Evolutionary conservation across 1,140 invertebrate genomes (phyloP).

Genomic region (Pseudomyrmex concolor): DNA sequence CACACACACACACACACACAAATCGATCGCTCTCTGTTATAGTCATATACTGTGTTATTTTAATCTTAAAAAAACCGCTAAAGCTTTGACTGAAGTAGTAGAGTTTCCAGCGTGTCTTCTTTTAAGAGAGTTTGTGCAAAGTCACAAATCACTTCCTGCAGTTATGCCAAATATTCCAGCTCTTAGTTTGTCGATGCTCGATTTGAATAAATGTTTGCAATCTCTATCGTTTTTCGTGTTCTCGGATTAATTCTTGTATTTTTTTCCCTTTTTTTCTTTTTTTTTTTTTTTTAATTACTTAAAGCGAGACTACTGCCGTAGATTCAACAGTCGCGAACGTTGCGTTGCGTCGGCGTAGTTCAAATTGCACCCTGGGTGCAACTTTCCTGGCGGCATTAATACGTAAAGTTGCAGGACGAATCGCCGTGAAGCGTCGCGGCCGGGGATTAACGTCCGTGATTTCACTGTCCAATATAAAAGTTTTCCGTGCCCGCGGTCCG

Average conservation of each 20-base stretch:
- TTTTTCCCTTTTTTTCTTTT: background rate
- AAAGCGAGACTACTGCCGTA: too few species aligned
- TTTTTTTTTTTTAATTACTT: background rate
- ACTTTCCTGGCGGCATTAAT: conserved; percentile 52
- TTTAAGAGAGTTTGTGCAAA: too few species aligned
- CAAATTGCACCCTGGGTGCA: conserved; percentile 45
- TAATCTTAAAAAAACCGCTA: background rate
- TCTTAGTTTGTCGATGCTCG: background rate
- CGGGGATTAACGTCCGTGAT: conserved; percentile 71
- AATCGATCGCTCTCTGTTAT: background rate
- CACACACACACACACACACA: too few species aligned
- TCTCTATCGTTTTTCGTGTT: background rate
- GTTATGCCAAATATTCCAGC: background rate
- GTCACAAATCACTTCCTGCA: background rate
- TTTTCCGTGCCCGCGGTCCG: conserved; percentile 43
- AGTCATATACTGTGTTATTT: background rate
- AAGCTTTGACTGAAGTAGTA: background rate
- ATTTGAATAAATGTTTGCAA: background rate
- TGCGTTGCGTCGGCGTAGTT: conserved; percentile 6
- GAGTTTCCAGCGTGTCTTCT: background rate
- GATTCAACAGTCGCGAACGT: background rate
- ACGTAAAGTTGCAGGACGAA: conserved; percentile 51
- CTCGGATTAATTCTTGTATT: background rate
- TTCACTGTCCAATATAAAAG: conserved; percentile 73
- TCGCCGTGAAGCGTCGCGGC: conserved; percentile 45